phyloP scores from a whole-genome alignment of 2,888 invertebrate genomes.

The Siphlonurus alternatus region DNA sequence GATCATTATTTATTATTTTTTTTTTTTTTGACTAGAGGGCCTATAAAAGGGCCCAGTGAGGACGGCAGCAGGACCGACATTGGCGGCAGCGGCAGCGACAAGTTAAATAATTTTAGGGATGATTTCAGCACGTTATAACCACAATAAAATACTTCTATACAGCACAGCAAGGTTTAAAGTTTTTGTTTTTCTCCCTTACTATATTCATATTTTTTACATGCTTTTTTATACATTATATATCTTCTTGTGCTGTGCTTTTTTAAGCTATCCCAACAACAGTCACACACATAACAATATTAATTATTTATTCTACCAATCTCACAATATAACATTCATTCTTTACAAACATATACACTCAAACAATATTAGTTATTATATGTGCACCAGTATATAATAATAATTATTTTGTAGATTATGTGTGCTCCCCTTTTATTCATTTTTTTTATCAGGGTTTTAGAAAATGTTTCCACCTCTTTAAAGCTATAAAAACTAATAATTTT shows the following conservation, averaged over 20 bases:
- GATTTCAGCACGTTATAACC: background rate
- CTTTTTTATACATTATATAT: background rate
- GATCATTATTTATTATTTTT: background rate
- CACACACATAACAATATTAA: background rate
- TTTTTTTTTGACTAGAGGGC: background rate
- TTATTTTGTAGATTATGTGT: background rate
- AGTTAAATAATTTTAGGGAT: background rate
- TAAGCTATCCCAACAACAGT: background rate
- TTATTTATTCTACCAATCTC: background rate
- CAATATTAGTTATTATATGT: background rate
- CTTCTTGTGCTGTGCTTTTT: background rate
- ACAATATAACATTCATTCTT: background rate
- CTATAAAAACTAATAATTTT: no score
- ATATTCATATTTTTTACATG: background rate
- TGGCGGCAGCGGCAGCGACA: background rate
- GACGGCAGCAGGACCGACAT: background rate
- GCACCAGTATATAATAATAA: background rate
- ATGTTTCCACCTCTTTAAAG: no score
- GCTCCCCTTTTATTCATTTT: background rate
- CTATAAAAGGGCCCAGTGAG: background rate
- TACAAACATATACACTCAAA: background rate
- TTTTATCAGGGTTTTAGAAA: no score
- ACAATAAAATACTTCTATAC: constrained; percentile 6
- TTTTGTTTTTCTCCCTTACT: constrained; percentile 5
- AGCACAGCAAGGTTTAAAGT: constrained; percentile 7